phyloP scores from a whole-genome alignment of 2,888 invertebrate species.

The Gnatocerus cornutus region DNA sequence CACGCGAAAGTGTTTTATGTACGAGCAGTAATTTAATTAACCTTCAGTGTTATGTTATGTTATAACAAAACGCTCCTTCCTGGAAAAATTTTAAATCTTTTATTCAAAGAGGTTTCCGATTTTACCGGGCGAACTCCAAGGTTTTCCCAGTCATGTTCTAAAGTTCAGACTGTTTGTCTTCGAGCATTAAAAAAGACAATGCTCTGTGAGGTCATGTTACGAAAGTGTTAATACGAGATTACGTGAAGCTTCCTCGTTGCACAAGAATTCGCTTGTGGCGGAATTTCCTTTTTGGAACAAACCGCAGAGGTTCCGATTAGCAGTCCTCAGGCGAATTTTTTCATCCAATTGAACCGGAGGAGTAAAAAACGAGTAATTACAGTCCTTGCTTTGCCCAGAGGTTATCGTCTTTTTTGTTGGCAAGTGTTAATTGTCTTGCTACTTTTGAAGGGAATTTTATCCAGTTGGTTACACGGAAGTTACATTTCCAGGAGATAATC shows the following conservation, averaged over 20 bases:
- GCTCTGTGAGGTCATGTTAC: neutral
- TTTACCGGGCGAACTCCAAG: neutral
- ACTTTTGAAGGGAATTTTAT: too few relatives aligned
- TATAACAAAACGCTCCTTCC: neutral
- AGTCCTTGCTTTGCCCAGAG: neutral
- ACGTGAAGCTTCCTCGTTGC: conserved; percentile 8
- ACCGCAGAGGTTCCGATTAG: neutral
- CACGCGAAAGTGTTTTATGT: too few relatives aligned
- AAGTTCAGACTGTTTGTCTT: neutral
- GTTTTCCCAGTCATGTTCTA: conserved; percentile 1
- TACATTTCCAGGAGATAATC: too few relatives aligned
- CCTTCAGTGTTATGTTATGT: neutral
- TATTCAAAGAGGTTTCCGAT: neutral
- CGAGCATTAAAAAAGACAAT: neutral
- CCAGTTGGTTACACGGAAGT: too few relatives aligned
- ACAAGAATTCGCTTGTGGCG: neutral
- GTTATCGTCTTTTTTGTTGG: neutral
- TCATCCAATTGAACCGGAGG: too few relatives aligned
- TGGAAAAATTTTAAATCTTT: neutral
- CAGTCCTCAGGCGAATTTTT: neutral
- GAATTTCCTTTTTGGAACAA: neutral
- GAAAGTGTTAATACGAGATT: neutral
- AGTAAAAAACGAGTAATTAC: too few relatives aligned
- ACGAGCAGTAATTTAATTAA: too few relatives aligned
- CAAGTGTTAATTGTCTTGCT: neutral